Base-by-base conservation (phyloP, 1,140 invertebrate species). In the Drosophila punjabiensis region DNA sequence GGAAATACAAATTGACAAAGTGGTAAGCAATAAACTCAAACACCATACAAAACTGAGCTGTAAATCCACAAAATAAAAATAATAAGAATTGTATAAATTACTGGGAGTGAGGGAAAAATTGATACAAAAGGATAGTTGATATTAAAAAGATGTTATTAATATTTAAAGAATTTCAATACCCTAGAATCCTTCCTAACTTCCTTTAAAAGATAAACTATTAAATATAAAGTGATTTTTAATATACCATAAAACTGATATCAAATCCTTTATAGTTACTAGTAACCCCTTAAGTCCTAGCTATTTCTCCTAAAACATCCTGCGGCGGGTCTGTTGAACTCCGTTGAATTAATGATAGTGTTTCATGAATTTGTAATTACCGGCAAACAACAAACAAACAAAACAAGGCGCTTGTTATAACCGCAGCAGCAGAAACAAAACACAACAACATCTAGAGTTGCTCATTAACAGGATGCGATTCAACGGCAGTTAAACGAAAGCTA, bases 1-100 rank as follows among this genome's bases (percentile, higher is more conserved):
- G 81, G 77, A 84, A 84, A 88, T 71, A 68, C 62, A 63, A 84
- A 73, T 76, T 73, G 59, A 67, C 75, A 71, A 67, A 74, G 77
- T 83, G 64, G 56, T 69, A 63, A 63, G 61, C 73, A 69, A 65
- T 76, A 62, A 76, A 75, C 55, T 69, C 41, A 52, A 58, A 45
- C 43, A 60, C 55, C 35, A 58, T 2, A 59, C 11, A 59, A 45
- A 28, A 43, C 56, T 59, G 35, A 43, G 35, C 35, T 39, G 35
- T 58, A 41, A n/a, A 58, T 58, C 1, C 1, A 58, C 1, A 28
- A 24, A 58, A 56, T 37, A 20, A 28, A 58, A 5, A 39, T 24
- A 37, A 37, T 33, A 53, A 13, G 33, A 24, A 39, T n/a, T n/a
- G 14, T 28, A 58, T 58, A 39, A 58, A n/a, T 37, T 56, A 37